These are phyloP conservation scores for Lampris incognitus DNA, from an alignment of 2,113 vertebrate genomes.

Conservation along the genomic window DNA sequence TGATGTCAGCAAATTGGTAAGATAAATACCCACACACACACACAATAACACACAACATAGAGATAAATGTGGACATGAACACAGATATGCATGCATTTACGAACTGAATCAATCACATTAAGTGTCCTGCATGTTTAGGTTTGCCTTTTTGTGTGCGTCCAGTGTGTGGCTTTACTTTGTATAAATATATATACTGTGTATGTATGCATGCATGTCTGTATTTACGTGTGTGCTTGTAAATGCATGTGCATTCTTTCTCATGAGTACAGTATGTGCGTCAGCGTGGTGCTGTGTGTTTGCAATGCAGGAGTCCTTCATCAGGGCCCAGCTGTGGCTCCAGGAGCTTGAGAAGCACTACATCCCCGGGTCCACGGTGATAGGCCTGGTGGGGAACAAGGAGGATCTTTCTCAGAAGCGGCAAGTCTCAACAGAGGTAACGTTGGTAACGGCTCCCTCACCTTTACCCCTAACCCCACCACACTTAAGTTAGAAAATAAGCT, in stretches of 20 bases:
- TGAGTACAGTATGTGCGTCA: background rate
- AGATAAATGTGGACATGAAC: background rate
- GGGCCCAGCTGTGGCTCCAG: conserved; percentile 82
- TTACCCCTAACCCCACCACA: no score
- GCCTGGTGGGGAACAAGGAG: conserved; percentile 85
- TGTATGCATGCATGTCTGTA: background rate
- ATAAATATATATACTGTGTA: background rate
- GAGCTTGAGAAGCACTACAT: conserved; percentile 82
- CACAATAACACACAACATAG: background rate
- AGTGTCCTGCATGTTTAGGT: no score
- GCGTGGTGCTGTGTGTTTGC: conserved; percentile 13
- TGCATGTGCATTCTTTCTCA: background rate
- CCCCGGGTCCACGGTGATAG: conserved; percentile 73
- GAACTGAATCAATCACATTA: no score
- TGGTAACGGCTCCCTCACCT: no score
- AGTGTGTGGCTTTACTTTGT: no score
- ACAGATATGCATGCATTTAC: background rate
- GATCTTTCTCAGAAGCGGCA: conserved; percentile 78
- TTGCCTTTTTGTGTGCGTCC: no score
- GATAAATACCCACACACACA: background rate
- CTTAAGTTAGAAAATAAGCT: no score
- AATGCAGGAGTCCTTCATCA: conserved; percentile 75
- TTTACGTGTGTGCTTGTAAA: background rate
- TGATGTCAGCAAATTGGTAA: conserved; percentile 83
- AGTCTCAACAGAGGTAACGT: conserved; percentile 77